Evolutionary conservation across 2,113 vertebrate genomes (phyloP).

Genomic region (Ameiurus melas): DNA sequence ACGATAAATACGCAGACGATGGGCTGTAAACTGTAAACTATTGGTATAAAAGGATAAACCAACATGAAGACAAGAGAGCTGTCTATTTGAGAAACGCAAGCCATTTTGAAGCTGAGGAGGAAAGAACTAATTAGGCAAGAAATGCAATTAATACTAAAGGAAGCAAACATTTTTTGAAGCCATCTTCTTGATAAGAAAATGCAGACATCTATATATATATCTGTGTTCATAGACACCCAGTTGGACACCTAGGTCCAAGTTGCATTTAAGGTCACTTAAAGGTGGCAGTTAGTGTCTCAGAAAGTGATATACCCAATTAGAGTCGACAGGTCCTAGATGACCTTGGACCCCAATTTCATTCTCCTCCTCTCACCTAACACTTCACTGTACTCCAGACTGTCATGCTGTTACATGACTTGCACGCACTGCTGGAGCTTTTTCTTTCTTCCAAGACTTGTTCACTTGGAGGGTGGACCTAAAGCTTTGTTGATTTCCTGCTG

Average conservation of each 20-base stretch:
- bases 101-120: no score
- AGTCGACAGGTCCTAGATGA: conserved; percentile 32
- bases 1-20: no score
- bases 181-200: not conserved
- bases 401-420: conserved; percentile 15
- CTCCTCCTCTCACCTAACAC: conserved; percentile 8
- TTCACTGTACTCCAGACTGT: not conserved
- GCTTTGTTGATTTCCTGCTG: conserved; percentile 8
- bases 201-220: not conserved
- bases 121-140: no score
- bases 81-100: no score
- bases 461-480: not conserved
- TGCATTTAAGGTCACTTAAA: conserved; percentile 9
- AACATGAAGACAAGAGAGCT: no score
- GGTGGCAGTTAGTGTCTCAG: conserved; percentile 15
- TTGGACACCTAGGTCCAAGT: conserved; percentile 1
- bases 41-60: no score
- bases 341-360: not conserved
- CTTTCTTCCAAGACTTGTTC: conserved; percentile 4
- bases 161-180: no score
- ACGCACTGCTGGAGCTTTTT: conserved; percentile 10
- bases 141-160: not conserved
- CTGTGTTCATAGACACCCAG: not conserved
- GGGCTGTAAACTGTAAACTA: no score
- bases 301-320: conserved; percentile 37